Base-by-base conservation (phyloP, 2,888 invertebrate species). In the Thymelicus sylvestris region DNA sequence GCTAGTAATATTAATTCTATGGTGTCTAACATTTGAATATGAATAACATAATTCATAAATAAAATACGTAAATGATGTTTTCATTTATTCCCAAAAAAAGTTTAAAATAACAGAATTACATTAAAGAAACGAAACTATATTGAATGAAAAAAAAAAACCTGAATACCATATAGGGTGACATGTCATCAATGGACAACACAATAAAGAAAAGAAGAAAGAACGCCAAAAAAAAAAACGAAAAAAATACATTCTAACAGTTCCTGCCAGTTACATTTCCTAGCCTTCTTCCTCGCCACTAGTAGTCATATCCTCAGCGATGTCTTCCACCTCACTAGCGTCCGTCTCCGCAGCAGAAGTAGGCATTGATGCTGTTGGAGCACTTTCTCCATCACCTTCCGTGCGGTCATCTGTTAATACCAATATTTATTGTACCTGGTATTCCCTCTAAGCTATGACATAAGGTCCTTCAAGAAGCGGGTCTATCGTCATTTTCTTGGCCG, bases 301-400 rank as follows among this genome's bases (percentile, higher is more conserved):
- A 13, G 63, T 64, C 3, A 72, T 13, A 13, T 72, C 74, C 19
- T 73, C 73, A 24, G 60, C 60, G 15, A 71, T 78, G 0, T 81
- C 82, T 59, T 86, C 86, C 5, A 80, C 78, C 19, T 87, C 88
- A 4, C 83, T 81, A 4, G 74, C 74, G 4, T 79, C 75, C 1
- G 78, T 59, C 39, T 64, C 63, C 7, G 79, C 77, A 0, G 78
- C 81, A 38, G 82, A 79, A 5, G 81, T 81, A 13, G 79, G 77
- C 1, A 78, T 72, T 0, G 82, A 81, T 2, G 76, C 77, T 7
- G 78, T 77, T 2, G 80, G 78, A 1, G 76, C 77, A 73, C 82
- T 82, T 7, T 79, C 81, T 7, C 73, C 80, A 10, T 81, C 81
- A 0, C 76, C 81, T 50, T 82, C 83, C 4, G 78, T 80, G 52